These are phyloP conservation scores for Acanthis flammea DNA, from an alignment of 2,797 vertebrate species.

Conservation along the genomic window DNA sequence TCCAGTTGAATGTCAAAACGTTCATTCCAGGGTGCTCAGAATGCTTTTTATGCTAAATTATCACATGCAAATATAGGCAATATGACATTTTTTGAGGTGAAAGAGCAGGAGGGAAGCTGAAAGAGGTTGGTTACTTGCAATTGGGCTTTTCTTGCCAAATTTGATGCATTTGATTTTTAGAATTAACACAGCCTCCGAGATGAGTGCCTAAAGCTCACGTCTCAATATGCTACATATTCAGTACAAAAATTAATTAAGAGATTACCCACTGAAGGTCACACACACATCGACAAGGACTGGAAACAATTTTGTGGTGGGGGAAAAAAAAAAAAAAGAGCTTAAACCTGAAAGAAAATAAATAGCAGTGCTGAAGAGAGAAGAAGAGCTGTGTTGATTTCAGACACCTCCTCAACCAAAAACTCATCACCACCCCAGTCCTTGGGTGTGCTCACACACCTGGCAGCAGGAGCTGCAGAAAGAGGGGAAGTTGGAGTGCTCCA, in stretches of 20 bases:
- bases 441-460: rapidly evolving
- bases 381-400: rapidly evolving
- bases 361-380: neutral
- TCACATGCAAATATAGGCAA: neutral
- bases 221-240: neutral
- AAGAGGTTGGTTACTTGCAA: neutral
- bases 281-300: neutral
- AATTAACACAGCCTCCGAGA: neutral
- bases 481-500: rapidly evolving
- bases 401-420: neutral
- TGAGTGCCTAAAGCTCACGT: neutral
- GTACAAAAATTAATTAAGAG: conserved; percentile 35
- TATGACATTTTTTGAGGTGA: neutral
- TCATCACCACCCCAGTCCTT: rapidly evolving
- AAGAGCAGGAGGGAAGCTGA: neutral
- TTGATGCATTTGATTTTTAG: neutral
- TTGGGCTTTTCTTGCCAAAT: conserved; percentile 1
- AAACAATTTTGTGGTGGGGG: neutral
- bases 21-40: conserved; percentile 33
- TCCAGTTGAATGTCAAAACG: conserved; percentile 4
- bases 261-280: conserved; percentile 26
- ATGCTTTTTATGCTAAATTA: conserved; percentile 34
- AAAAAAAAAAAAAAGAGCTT: neutral
- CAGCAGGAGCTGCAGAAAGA: rapidly evolving
- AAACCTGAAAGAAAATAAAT: neutral